phyloP scores from a whole-genome alignment of 2,797 vertebrate species.

The Chromobotia macracanthus region DNA sequence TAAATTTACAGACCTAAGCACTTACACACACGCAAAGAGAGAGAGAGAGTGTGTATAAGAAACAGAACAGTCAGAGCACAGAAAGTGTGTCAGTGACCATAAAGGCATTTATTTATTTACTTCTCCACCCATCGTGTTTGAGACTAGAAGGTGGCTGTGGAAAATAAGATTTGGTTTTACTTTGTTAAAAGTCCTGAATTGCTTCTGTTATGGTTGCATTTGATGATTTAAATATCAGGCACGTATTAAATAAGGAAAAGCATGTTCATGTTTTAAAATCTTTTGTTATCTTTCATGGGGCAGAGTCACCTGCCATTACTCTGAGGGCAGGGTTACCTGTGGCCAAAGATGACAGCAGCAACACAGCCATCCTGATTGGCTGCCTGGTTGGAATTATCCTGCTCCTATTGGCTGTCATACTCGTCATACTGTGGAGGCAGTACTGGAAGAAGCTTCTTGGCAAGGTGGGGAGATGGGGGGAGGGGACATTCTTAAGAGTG shows the following conservation, averaged over 20 bases:
- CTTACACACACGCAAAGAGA: not conserved
- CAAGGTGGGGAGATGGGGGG: slow-evolving; percentile 77
- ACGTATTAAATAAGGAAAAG: not conserved
- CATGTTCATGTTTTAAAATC: not conserved
- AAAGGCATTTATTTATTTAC: slow-evolving; percentile 6
- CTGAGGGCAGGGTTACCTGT: slow-evolving; percentile 80
- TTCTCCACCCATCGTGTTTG: not conserved
- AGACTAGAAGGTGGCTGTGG: not conserved
- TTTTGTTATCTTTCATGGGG: slow-evolving; percentile 47
- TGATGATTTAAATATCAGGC: not conserved
- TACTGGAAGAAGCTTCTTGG: slow-evolving; percentile 92
- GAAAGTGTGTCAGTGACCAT: slow-evolving; percentile 9
- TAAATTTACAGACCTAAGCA: slow-evolving; percentile 13
- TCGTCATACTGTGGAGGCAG: slow-evolving; percentile 92
- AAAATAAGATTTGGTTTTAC: slow-evolving; percentile 35
- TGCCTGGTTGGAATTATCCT: slow-evolving; percentile 95
- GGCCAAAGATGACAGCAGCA: slow-evolving; percentile 87
- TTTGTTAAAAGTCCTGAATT: slow-evolving; percentile 43
- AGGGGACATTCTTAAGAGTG: not conserved
- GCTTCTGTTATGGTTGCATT: not conserved
- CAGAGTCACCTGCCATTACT: slow-evolving; percentile 73
- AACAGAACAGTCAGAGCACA: slow-evolving; percentile 3
- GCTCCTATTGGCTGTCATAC: slow-evolving; percentile 87
- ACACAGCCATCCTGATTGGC: slow-evolving; percentile 89
- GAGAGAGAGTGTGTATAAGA: not conserved